A percentile compares a stretch with the other conserved stretches of the same genome.
phyloP scores from a whole-genome alignment of 2,888 invertebrate genomes.

The Abscondita cerata region DNA sequence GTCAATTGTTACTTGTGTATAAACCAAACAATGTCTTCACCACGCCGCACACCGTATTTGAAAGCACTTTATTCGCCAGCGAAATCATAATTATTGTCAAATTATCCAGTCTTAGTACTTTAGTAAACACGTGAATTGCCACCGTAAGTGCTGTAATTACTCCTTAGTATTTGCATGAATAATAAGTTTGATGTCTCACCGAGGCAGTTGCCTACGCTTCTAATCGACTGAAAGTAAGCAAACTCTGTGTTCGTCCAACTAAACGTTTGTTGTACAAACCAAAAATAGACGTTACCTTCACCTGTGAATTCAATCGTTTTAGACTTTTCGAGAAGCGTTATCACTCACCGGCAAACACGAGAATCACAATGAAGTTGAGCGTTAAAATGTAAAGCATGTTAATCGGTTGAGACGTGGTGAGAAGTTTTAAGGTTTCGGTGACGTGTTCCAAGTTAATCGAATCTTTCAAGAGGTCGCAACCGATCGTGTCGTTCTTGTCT shows the following conservation, averaged over 20 bases:
- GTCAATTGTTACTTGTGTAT: slow-evolving; percentile 37
- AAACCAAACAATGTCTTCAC: slow-evolving; percentile 44
- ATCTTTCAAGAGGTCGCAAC: neutral
- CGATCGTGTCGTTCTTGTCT: slow-evolving; percentile 32
- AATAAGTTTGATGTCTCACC: neutral
- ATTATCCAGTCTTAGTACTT: slow-evolving; percentile 54
- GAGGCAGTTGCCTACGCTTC: slow-evolving; percentile 8
- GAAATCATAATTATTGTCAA: slow-evolving; percentile 55
- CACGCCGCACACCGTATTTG: slow-evolving; percentile 55
- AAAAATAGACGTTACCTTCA: slow-evolving; percentile 8
- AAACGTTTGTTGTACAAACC: slow-evolving; percentile 10
- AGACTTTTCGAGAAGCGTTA: too few species aligned
- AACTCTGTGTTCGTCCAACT: slow-evolving; percentile 11
- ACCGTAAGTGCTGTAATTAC: slow-evolving; percentile 1
- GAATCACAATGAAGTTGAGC: neutral
- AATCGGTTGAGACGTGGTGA: neutral
- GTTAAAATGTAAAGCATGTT: slow-evolving; percentile 5
- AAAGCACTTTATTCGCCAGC: slow-evolving; percentile 57
- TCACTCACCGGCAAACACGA: slow-evolving; percentile 1
- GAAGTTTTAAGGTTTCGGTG: neutral
- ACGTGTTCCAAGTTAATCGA: neutral
- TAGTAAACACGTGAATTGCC: slow-evolving; percentile 49
- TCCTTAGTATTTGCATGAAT: neutral
- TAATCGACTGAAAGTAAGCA: slow-evolving; percentile 6
- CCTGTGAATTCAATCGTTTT: too few species aligned